Evolutionary conservation across 2,113 vertebrate genomes (phyloP).

Genomic region (Sphyrna mokarran): DNA sequence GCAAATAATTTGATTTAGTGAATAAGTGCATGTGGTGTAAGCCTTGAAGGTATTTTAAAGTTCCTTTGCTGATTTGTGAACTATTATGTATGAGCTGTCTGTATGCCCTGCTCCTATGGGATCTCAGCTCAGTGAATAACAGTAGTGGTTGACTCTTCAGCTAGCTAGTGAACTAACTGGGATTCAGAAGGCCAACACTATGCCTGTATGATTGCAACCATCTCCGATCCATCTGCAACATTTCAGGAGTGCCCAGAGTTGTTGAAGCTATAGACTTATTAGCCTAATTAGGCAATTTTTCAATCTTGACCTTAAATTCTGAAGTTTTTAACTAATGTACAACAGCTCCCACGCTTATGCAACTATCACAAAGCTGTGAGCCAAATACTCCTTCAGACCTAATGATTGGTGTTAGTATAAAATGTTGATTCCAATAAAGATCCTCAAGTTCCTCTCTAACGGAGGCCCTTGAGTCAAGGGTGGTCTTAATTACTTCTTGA

Average conservation of each 20-base stretch:
- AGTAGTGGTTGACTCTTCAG: background rate
- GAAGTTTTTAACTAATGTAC: background rate
- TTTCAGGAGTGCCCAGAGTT: background rate
- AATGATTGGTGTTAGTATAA: background rate
- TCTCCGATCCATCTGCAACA: background rate
- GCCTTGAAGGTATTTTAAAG: background rate
- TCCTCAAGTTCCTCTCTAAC: background rate
- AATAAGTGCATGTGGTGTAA: background rate
- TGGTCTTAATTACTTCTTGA: background rate
- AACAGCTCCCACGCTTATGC: background rate
- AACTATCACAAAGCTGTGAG: background rate
- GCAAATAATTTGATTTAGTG: background rate
- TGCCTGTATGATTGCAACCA: background rate
- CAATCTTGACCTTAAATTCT: background rate
- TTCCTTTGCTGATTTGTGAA: background rate
- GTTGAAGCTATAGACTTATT: background rate
- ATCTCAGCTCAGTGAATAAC: background rate
- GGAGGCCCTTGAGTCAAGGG: background rate
- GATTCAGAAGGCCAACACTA: background rate
- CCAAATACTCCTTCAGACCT: background rate
- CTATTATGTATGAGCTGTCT: background rate
- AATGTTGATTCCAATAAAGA: background rate
- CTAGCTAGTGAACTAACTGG: background rate
- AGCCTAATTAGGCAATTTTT: background rate
- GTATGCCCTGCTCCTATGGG: background rate